These are phyloP conservation scores for Pampus argenteus DNA, from an alignment of 2,797 vertebrate genomes.

Conservation along the genomic window DNA sequence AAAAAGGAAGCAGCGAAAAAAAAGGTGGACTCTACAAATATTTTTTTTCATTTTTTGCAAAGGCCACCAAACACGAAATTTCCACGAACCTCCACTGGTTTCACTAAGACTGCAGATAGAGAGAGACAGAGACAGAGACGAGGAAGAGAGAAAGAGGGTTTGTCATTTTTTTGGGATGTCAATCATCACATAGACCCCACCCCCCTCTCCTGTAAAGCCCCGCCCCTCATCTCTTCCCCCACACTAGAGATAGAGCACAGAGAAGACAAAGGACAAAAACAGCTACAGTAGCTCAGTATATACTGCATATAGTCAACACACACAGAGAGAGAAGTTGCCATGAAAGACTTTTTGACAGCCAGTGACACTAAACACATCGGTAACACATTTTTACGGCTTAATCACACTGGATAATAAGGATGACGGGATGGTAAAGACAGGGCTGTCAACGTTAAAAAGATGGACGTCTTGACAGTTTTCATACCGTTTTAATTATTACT, in stretches of 20 bases:
- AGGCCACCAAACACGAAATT: constrained; percentile 98
- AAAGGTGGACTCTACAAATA: constrained; percentile 92
- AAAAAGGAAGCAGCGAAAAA: constrained; percentile 94
- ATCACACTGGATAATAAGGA: constrained; percentile 97
- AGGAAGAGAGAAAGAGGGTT: constrained; percentile 44
- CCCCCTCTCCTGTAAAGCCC: constrained; percentile 45
- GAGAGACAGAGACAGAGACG: constrained; percentile 32
- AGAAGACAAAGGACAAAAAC: constrained; percentile 99
- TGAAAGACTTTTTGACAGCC: constrained; percentile 95
- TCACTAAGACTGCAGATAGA: constrained; percentile 97
- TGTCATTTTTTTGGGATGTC: neutral
- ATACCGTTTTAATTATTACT: constrained; percentile 79
- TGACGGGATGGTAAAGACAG: constrained; percentile 89
- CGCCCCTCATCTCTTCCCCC: constrained; percentile 67
- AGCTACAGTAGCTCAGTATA: constrained; percentile 99
- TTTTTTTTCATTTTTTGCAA: constrained; percentile 81
- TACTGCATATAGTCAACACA: constrained; percentile 99
- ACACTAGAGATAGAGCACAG: constrained; percentile 97
- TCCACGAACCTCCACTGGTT: constrained; percentile 98
- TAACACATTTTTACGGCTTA: constrained; percentile 95
- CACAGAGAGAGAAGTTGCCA: constrained; percentile 95
- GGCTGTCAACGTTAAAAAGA: constrained; percentile 86
- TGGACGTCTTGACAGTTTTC: constrained; percentile 89
- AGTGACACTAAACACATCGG: constrained; percentile 98
- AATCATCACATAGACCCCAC: constrained; percentile 15